Conservation (phyloP, 2,113 vertebrate genomes). For the Hippocampus guttulatus region DNA sequence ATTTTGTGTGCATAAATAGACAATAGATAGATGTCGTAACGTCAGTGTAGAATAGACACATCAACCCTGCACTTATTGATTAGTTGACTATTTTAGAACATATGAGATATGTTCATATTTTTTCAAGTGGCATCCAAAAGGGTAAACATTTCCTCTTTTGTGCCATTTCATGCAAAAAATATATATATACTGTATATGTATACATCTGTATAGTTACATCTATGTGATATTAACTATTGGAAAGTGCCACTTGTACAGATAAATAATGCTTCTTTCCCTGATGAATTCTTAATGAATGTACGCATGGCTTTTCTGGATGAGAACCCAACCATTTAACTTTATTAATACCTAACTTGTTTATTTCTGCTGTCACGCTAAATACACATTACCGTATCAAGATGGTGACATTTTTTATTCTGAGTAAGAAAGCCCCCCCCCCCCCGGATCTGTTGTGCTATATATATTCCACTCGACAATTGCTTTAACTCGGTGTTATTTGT, state of each 20-base stretch:
- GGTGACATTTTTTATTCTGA: background rate
- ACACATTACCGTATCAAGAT: background rate
- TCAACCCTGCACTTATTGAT: constrained; percentile 66
- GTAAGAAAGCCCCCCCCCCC: background rate
- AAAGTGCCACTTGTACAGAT: constrained; percentile 11
- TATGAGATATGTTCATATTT: constrained; percentile 58
- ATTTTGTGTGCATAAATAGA: constrained; percentile 44
- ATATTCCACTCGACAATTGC: background rate
- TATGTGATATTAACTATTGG: background rate
- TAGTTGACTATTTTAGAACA: constrained; percentile 40
- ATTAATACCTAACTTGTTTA: constrained; percentile 3
- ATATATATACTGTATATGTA: no score
- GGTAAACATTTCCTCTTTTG: constrained; percentile 8
- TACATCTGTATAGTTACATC: constrained; percentile 5
- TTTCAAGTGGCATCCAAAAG: constrained; percentile 38
- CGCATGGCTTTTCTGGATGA: background rate
- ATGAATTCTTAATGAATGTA: background rate
- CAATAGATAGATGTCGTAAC: constrained; percentile 36
- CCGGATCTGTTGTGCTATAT: background rate
- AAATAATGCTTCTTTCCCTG: background rate
- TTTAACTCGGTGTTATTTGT: background rate
- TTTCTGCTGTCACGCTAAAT: background rate
- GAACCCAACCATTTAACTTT: background rate
- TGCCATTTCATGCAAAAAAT: constrained; percentile 14
- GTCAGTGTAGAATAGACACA: constrained; percentile 52